These are phyloP conservation scores for Rotaria macrura DNA, from an alignment of 2,888 invertebrate species.

Conservation along the genomic window DNA sequence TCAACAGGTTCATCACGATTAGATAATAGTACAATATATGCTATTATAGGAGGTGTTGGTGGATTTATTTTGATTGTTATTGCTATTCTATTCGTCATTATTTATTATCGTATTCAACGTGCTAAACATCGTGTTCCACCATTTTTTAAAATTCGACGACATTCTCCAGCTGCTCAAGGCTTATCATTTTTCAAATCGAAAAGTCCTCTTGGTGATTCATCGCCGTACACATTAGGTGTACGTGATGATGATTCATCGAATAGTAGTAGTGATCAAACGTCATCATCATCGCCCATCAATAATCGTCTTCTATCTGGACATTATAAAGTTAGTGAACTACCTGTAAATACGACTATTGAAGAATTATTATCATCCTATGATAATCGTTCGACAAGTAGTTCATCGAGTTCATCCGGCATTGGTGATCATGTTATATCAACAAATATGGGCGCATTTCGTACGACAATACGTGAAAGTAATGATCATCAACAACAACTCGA, in stretches of 20 bases:
- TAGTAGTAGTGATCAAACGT: background rate
- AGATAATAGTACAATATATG: slow-evolving; percentile 13
- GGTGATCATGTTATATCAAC: background rate
- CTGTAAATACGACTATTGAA: background rate
- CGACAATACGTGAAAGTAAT: background rate
- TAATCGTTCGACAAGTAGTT: slow-evolving; percentile 4
- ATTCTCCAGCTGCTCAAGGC: background rate
- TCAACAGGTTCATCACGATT: background rate
- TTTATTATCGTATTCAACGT: slow-evolving; percentile 13
- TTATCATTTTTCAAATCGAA: slow-evolving; percentile 17
- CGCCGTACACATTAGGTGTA: slow-evolving; percentile 13
- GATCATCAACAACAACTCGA: background rate
- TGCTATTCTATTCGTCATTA: background rate
- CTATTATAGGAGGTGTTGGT: background rate
- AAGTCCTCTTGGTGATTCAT: background rate
- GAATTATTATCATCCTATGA: slow-evolving; percentile 13
- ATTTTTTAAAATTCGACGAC: background rate
- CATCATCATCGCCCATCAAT: background rate
- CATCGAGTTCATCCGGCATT: background rate
- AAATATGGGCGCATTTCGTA: background rate
- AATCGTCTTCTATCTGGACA: background rate
- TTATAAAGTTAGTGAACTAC: slow-evolving; percentile 14
- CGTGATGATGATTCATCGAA: background rate
- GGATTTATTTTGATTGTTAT: background rate
- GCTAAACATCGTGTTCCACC: slow-evolving; percentile 9